Evolutionary conservation across 2,797 vertebrate species (phyloP), one percentile per base, ranked within the genome.

Genomic region (Sciurus vulgaris): DNA sequence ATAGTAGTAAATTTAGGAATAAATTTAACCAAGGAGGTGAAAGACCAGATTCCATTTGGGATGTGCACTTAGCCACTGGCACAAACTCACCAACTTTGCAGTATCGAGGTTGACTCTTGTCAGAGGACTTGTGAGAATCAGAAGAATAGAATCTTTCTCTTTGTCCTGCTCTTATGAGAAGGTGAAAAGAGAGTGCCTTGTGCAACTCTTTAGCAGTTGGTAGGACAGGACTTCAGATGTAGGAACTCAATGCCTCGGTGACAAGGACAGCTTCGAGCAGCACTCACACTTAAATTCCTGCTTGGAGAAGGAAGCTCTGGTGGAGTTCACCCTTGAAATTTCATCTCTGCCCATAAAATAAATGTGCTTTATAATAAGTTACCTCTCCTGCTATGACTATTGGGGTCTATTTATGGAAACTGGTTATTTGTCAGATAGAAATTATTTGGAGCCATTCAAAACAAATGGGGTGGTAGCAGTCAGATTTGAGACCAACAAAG

Each of bases 401-500:
- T 86, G 63, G 69, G 74, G 44, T 47, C 33, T 88, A 33, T 30
- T 76, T 95, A 13, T 35, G 10, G 84, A 81, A 92, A 91, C 7
- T 49, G 17, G 7, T 13, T 13, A 14, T 63, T 79, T 33, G n/a
- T 84, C 44, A 41, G 33, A 9, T 35, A 91, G 4, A 49, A 49
- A 76, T 63, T 47, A 87, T 70, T 85, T 56, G 77, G 78, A 41
- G 6, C 13, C 17, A n/a, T 54, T 94, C 44, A 63, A 91, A 88
- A 93, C 51, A 85, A 93, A 93, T 49, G 30, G 44, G 44, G 65
- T 14, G 49, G 22, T 63, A 17, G 20, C 70, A 35, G 61, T 33
- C 41, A 17, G 67, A 88, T 70, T 54, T 88, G 35, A 91, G 59
- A 86, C 12, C 79, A 88, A 87, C 22, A 88, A 47, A 69, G 69